A percentile compares a stretch with the other conserved stretches of the same genome.
Evolutionary conservation across 1,140 invertebrate species (phyloP).

Genomic region (Ceratosolen fusciceps): DNA sequence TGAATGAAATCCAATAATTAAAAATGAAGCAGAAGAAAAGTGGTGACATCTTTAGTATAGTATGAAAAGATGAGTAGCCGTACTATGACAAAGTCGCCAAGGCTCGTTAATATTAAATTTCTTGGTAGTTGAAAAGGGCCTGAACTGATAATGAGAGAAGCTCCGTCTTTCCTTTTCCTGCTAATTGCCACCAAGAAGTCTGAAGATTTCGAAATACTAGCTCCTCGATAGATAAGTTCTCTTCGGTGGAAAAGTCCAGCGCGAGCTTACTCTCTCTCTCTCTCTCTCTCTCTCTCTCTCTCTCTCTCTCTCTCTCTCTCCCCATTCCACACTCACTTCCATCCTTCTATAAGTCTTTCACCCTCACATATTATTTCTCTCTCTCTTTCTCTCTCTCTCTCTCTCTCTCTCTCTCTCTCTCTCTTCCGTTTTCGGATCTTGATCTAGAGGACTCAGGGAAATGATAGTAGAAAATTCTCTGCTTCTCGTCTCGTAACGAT

Average conservation of each 20-base stretch:
- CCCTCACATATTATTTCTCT: background rate
- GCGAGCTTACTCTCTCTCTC: background rate
- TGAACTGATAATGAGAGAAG: slow-evolving; percentile 25
- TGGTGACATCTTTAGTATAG: background rate
- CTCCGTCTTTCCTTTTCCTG: background rate
- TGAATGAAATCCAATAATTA: slow-evolving; percentile 49
- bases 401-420: background rate
- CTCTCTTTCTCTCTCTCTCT: background rate
- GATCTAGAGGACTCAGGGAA: background rate
- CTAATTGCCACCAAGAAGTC: slow-evolving; percentile 39
- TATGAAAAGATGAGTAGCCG: background rate
- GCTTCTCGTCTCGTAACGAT: slow-evolving; percentile 8
- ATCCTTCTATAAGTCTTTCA: too few species aligned
- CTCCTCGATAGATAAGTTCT: background rate
- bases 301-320: background rate
- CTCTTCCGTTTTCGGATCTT: background rate
- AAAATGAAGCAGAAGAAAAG: slow-evolving; percentile 9
- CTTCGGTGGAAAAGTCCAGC: background rate
- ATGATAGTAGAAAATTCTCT: slow-evolving; percentile 11
- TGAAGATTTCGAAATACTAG: slow-evolving; percentile 7
- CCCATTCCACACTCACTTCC: too few species aligned
- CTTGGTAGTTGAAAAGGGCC: slow-evolving; percentile 21
- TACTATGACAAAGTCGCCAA: background rate
- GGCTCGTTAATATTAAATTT: slow-evolving; percentile 50
- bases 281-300: background rate